These are phyloP conservation scores for Siniperca obscura DNA, from an alignment of 2,797 vertebrate species.

Conservation along the genomic window DNA sequence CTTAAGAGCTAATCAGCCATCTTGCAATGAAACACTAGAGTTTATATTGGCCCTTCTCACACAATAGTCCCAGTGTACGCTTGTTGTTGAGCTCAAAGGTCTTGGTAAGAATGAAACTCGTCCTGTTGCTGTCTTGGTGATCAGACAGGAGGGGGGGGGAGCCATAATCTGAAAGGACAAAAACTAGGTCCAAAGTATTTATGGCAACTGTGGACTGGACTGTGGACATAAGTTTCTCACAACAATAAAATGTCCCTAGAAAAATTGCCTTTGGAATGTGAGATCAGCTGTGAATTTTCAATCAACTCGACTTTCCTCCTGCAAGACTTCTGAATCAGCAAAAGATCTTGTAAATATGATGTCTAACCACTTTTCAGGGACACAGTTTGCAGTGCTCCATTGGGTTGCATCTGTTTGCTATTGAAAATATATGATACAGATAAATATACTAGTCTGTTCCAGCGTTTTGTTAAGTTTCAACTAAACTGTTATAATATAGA, in stretches of 20 bases:
- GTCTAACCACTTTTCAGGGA: constrained; percentile 47
- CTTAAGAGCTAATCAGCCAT: constrained; percentile 81
- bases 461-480: constrained; percentile 8
- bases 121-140: constrained; percentile 61
- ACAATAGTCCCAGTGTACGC: constrained; percentile 71
- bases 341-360: constrained; percentile 46
- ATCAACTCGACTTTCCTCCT: constrained; percentile 36
- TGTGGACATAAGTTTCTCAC: constrained; percentile 32
- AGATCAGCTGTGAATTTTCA: constrained; percentile 53
- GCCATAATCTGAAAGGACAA: constrained; percentile 43
- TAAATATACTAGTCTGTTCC: neutral
- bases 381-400: constrained; percentile 28
- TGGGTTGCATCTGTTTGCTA: constrained; percentile 17
- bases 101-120: constrained; percentile 62
- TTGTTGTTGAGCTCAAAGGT: constrained; percentile 70
- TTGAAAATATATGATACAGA: constrained; percentile 31
- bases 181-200: constrained; percentile 33
- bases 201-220: constrained; percentile 10
- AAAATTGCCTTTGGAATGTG: constrained; percentile 57
- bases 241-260: constrained; percentile 28
- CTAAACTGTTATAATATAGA: constrained; percentile 13
- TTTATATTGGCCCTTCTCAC: constrained; percentile 72
- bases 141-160: constrained; percentile 39
- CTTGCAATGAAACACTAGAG: constrained; percentile 74
- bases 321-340: constrained; percentile 57